Evolutionary conservation across 2,888 invertebrate species (phyloP), one percentile per base, ranked within the genome.

Genomic region (Lapara coniferarum): DNA sequence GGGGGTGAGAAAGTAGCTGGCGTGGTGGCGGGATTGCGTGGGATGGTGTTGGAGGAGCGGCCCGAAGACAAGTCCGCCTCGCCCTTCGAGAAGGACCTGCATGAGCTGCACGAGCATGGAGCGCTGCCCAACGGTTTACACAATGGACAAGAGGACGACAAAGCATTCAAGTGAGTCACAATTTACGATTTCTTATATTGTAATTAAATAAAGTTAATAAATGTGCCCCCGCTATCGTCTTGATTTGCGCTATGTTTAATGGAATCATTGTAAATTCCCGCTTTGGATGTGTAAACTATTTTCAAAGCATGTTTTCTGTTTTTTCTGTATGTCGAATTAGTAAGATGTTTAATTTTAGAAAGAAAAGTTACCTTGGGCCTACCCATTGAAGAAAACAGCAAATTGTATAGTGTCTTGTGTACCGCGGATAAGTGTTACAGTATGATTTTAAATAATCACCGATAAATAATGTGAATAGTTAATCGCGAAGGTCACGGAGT

Each of bases 101-200:
- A 93, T 75, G 93, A 92, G 75, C 73, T 92, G 77, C 92, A 92
- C 75, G 93, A 93, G 72, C 93, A 93, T 77, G 92, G 91, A 72
- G 79, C 85, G 75, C 89, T 95, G 85, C 94, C 95, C 74, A 95
- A 95, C 82, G 95, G 95, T 71, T 86, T 93, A 67, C 93, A 93
- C 76, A 95, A 95, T 77, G 94, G 93, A 55, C 92, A 97, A 78
- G 97, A 97, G 81, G 98, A 98, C 83, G 98, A 97, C 83, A 97
- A 97, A 94, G 96, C 96, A 78, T 98, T 97, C 91, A 98, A 98
- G 98, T 98, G 89, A 96, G 97, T 96, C 71, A 13, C 13, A 37
- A n/a, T 58, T 53, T 66, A 53, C 7, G 7, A 19, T 19, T 19
- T 3, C 19, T 46, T 49, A 12, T 7, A 46, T 13, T n/a, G 0